phyloP scores from a whole-genome alignment of 2,797 vertebrate genomes.

The Oryzias sinensis region DNA sequence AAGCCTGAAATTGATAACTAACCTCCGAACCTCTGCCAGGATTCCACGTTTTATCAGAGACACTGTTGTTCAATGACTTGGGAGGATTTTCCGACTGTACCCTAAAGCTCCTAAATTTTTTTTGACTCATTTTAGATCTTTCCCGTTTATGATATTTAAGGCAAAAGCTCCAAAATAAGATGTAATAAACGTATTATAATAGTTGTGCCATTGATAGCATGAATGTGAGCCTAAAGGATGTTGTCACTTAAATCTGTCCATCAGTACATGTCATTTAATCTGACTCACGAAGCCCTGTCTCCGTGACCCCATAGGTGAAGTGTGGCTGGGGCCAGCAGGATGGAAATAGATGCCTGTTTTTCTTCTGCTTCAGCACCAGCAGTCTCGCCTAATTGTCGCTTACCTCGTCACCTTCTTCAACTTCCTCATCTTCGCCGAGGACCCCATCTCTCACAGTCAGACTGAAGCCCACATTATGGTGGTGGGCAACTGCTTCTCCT shows the following conservation, averaged over 20 bases:
- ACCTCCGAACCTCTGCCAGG: slow-evolving; percentile 4
- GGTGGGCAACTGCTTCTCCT: slow-evolving; percentile 98
- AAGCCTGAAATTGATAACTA: slow-evolving; percentile 19
- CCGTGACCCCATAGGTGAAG: slow-evolving; percentile 71
- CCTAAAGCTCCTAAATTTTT: neutral
- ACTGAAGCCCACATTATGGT: slow-evolving; percentile 94
- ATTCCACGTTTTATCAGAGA: slow-evolving; percentile 23
- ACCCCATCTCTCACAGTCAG: slow-evolving; percentile 95
- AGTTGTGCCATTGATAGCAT: slow-evolving; percentile 25
- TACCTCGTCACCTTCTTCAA: slow-evolving; percentile 98
- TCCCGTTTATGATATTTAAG: slow-evolving; percentile 3
- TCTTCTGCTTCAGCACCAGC: slow-evolving; percentile 99
- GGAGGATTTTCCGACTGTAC: neutral
- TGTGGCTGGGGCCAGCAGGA: slow-evolving; percentile 76
- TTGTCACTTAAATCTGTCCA: slow-evolving; percentile 51
- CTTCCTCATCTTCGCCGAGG: slow-evolving; percentile 97
- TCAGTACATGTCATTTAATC: slow-evolving; percentile 45
- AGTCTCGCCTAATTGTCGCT: slow-evolving; percentile 94
- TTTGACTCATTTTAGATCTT: neutral
- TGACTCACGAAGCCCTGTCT: slow-evolving; percentile 43
- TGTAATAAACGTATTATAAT: too few relatives aligned
- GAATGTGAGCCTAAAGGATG: slow-evolving; percentile 45
- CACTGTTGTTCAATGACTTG: neutral
- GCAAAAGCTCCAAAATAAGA: neutral
- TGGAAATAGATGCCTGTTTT: slow-evolving; percentile 91